Evolutionary conservation across 2,113 vertebrate species (phyloP), one percentile per base, ranked within the genome.

Genomic region (Lophura nycthemera): DNA sequence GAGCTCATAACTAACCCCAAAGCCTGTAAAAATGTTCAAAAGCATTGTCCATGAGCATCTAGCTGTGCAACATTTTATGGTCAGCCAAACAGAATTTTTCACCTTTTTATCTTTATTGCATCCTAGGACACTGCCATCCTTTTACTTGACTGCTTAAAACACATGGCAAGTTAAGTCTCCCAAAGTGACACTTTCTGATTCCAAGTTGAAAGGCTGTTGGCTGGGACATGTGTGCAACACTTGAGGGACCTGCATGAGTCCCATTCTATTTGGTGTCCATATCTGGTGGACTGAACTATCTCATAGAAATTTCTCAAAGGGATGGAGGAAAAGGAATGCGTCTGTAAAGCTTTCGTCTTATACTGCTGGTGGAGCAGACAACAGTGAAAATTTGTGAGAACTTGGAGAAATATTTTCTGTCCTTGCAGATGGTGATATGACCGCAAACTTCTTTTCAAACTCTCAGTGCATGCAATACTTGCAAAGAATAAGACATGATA

Each of bases 1-100:
- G 54, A 89, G 63, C 56, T 93, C 3, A 36, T 86, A 94, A 74
- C 42, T 89, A 42, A 45, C 60, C 88, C 45, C 77, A 87, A 75
- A 82, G 75, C 48, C 59, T 91, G 27, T 52, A 61, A 54, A 80
- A 94, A 83, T 40, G n/a, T 30, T 59, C 60, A 83, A 50, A 84
- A 96, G 20, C 50, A 65, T 1, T 0, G 34, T 45, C 50, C 0
- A 0, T 63, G 69, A 89, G 48, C 71, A 65, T 70, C 73, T 61
- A 56, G 2, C 73, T 54, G 32, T 42, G 52, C 45, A 90, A 32
- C 56, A 83, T 63, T 71, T 92, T 65, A 75, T 45, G 13, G 1
- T 57, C 17, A 73, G 38, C 27, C 6, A 7, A 45, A 56, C 42
- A 27, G n/a, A 34, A 7, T 40, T 65, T 66, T 82, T 90, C 17